phyloP scores from a whole-genome alignment of 2,888 invertebrate genomes.

The Drosophila seclusa region DNA sequence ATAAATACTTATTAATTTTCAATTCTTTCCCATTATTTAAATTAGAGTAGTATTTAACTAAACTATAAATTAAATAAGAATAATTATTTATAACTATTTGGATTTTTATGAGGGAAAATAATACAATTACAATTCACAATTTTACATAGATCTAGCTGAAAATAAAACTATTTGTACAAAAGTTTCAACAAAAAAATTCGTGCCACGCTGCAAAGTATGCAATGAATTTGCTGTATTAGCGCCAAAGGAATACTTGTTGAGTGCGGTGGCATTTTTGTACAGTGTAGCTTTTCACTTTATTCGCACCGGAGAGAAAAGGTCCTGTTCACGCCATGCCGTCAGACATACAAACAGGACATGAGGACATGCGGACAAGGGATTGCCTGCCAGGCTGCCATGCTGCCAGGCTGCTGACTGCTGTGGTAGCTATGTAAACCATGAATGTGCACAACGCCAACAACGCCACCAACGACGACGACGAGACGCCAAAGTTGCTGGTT shows the following conservation, averaged over 20 bases:
- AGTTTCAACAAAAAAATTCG: neutral
- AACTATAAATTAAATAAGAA: neutral
- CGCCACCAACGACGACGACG: constrained; percentile 36
- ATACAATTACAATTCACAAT: neutral
- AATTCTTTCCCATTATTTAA: neutral
- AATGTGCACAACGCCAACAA: constrained; percentile 54
- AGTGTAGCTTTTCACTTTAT: constrained; percentile 72
- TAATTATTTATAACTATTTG: neutral
- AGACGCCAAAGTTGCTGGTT: constrained; percentile 72
- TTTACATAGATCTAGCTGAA: neutral
- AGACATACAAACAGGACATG: constrained; percentile 70
- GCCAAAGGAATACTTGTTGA: constrained; percentile 32
- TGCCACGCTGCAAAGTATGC: constrained; percentile 39
- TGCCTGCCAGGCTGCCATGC: constrained; percentile 46
- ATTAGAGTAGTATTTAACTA: neutral
- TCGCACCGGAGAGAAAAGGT: constrained; percentile 58
- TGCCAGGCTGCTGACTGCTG: constrained; percentile 53
- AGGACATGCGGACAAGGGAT: constrained; percentile 33
- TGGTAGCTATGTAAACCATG: constrained; percentile 74
- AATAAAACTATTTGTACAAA: neutral
- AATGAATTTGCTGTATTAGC: constrained; percentile 16
- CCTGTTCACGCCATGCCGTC: constrained; percentile 75
- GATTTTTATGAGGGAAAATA: neutral
- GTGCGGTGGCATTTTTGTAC: constrained; percentile 39
- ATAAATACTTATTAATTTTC: neutral